Evolutionary conservation across 2,113 vertebrate genomes (phyloP).

Genomic region (Nansenia antarctica): DNA sequence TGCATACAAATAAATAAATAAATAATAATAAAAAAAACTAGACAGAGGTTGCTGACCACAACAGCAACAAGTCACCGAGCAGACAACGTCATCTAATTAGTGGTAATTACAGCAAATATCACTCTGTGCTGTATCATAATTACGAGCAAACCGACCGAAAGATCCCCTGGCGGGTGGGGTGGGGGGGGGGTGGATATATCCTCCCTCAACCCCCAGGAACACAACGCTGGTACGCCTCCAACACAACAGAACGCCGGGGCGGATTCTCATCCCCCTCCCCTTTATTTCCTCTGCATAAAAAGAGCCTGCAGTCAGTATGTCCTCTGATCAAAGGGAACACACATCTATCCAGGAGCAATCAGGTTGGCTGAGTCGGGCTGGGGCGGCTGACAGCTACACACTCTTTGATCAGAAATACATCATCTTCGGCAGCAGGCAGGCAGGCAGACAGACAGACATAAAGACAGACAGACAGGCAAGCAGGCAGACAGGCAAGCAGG

Average conservation of each 20-base stretch:
- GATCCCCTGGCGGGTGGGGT: constrained; percentile 57
- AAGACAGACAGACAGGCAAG: no score
- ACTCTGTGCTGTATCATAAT: constrained; percentile 48
- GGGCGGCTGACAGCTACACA: constrained; percentile 80
- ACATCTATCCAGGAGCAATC: constrained; percentile 80
- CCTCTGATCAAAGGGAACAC: constrained; percentile 86
- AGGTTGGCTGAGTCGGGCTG: constrained; percentile 73
- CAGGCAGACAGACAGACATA: no score
- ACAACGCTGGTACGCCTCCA: constrained; percentile 48
- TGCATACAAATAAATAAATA: constrained; percentile 12
- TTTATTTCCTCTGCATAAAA: constrained; percentile 78
- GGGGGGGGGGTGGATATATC: no score
- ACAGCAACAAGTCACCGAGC: constrained; percentile 58
- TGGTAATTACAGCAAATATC: constrained; percentile 73
- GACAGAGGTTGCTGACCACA: constrained; percentile 50
- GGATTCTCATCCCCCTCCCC: constrained; percentile 53
- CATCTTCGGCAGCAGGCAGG: constrained; percentile 76
- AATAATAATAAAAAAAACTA: no score
- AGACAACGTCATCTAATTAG: constrained; percentile 70
- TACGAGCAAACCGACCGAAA: constrained; percentile 41
- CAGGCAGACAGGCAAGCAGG: no score
- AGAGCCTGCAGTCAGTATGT: constrained; percentile 71
- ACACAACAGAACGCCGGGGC: constrained; percentile 54
- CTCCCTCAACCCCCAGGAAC: not conserved
- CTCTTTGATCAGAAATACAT: constrained; percentile 90